phyloP scores from a whole-genome alignment of 2,113 vertebrate genomes.

The Sardina pilchardus region DNA sequence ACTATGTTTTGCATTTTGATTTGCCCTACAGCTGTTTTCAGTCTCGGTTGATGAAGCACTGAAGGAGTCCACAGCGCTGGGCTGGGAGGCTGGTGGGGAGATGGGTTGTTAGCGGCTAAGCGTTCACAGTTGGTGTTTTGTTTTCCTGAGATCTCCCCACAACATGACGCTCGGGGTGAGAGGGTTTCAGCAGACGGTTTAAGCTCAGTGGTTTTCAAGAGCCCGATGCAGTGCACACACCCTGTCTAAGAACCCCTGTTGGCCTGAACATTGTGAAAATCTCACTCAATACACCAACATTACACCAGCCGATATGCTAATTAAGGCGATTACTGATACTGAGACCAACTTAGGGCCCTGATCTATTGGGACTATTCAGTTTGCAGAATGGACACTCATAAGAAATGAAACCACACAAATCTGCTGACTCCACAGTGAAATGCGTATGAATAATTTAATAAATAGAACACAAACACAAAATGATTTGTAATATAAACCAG shows the following conservation, averaged over 20 bases:
- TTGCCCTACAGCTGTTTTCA: conserved; percentile 1
- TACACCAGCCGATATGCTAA: not conserved
- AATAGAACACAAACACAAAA: not conserved
- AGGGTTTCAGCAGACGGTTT: not conserved
- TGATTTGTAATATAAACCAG: not conserved
- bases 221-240: not conserved
- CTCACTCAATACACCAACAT: not conserved
- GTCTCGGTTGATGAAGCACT: not conserved
- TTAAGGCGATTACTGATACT: not conserved
- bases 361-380: not conserved
- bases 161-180: not conserved
- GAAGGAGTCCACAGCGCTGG: not conserved
- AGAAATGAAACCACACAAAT: not conserved
- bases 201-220: not conserved
- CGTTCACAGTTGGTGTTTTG: not conserved
- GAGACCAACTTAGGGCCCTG: not conserved
- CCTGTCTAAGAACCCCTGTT: not conserved
- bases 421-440: not conserved
- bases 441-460: not conserved
- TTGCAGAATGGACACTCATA: not conserved
- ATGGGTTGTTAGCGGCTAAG: not conserved
- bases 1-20: not conserved
- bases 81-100: not conserved
- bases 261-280: not conserved
- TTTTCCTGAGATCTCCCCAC: not conserved